A percentile compares a stretch with the other conserved stretches of the same genome.
phyloP scores from a whole-genome alignment of 2,888 invertebrate genomes.

The Acrocyrtus sp. region DNA sequence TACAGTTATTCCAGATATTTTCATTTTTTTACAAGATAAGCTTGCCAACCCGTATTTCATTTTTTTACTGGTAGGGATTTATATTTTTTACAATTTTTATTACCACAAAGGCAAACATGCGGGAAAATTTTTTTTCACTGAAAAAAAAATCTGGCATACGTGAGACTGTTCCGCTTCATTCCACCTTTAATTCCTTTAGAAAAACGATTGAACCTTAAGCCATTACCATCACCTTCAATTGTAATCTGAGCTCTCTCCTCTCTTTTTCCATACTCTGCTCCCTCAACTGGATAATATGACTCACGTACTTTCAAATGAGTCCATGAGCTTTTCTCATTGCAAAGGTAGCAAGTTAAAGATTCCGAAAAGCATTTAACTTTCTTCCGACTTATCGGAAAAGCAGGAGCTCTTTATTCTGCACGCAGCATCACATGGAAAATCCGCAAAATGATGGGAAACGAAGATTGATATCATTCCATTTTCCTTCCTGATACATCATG shows the following conservation, averaged over 20 bases:
- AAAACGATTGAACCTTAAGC: neutral
- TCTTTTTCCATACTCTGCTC: neutral
- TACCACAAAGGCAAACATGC: neutral
- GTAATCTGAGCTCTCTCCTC: neutral
- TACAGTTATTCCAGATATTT: neutral
- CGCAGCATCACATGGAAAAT: no score
- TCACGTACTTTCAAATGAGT: neutral
- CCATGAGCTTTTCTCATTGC: neutral
- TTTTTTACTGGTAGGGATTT: neutral
- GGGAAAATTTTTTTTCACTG: neutral
- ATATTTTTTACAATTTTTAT: neutral
- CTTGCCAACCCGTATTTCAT: neutral
- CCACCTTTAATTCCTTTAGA: conserved; percentile 29
- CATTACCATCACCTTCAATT: neutral
- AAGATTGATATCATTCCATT: conserved; percentile 13
- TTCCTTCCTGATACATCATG: neutral
- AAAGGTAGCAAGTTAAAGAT: neutral
- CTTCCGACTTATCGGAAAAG: neutral
- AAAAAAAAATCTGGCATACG: conserved; percentile 19
- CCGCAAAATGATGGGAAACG: no score
- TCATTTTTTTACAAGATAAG: neutral
- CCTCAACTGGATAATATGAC: neutral
- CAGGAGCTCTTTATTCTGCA: no score
- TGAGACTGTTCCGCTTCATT: conserved; percentile 28
- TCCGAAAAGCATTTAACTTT: neutral